Percentiles rank a stretch among this genome's conserved stretches.
These are phyloP conservation scores for Acropternis orthonyx DNA, from an alignment of 2,797 vertebrate species.

Conservation along the genomic window DNA sequence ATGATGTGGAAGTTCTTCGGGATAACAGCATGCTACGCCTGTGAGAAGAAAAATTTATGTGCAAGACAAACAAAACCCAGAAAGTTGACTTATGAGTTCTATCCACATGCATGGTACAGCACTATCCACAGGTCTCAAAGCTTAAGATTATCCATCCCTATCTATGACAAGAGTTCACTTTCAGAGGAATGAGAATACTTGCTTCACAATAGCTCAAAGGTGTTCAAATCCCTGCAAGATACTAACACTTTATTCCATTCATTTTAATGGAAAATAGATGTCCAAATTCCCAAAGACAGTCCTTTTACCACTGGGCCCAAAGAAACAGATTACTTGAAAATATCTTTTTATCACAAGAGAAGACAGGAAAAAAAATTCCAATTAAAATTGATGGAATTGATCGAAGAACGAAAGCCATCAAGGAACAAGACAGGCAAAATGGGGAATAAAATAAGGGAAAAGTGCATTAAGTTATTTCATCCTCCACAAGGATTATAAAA, in stretches of 20 bases:
- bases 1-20: not conserved
- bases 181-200: slow-evolving; percentile 16
- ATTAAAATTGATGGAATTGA: slow-evolving; percentile 68
- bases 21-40: not conserved
- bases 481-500: slow-evolving; percentile 17
- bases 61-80: slow-evolving; percentile 8
- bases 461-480: slow-evolving; percentile 34
- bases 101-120: not conserved
- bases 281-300: slow-evolving; percentile 62
- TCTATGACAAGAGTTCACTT: not conserved
- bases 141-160: not conserved
- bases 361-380: slow-evolving; percentile 60
- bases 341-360: slow-evolving; percentile 66
- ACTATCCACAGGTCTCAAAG: slow-evolving; percentile 3
- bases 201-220: slow-evolving; percentile 40
- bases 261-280: slow-evolving; percentile 64
- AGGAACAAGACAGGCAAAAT: slow-evolving; percentile 46
- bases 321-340: slow-evolving; percentile 60
- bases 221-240: slow-evolving; percentile 58
- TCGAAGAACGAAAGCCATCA: slow-evolving; percentile 58
- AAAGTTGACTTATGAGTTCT: not conserved
- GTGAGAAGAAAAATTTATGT: not conserved
- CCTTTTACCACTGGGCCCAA: slow-evolving; percentile 56
- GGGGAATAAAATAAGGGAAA: slow-evolving; percentile 54
- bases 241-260: slow-evolving; percentile 34